Base-by-base conservation (phyloP, 2,888 invertebrate genomes). In the Scaptomyza parva region DNA sequence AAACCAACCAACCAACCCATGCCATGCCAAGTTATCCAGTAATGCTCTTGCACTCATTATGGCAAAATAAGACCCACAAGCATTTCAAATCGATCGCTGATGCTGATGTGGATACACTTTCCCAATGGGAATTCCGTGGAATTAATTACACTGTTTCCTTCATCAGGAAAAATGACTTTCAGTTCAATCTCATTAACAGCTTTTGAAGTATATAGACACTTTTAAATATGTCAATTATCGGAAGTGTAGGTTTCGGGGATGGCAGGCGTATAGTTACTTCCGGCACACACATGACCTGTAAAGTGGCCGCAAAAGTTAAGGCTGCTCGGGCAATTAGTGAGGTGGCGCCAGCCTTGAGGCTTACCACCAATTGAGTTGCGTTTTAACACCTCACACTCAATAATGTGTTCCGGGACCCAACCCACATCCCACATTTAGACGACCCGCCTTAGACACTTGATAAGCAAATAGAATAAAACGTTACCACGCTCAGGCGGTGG, bases 151-250 rank as follows among this genome's bases (percentile, higher is more conserved):
- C 62, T 51, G 67, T 61, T 63, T 53, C 73, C 52, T 37, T 37
- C 59, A 45, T 45, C 50, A 54, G 61, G 53, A 51, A 39, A 59
- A 55, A 45, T 66, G 22, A 33, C 51, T 54, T 28, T 41, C 11
- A 18, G 14, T 26, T 52, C 24, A 39, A 43, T 17, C 33, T 33
- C 33, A 47, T 35, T 40, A 17, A 9, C 33, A 14, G 17, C 22
- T 12, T n/a, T 12, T 5, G 26, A 14, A 44, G 12, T 8, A 12
- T n/a, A 24, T n/a, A 9, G 0, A 22, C 53, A 44, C 72, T 69
- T 62, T 54, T 59, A 70, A 86, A 64, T 64, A 61, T 74, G 78
- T 74, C 75, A 84, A 81, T 86, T 84, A 67, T 61, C 50, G 43
- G 39, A 52, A 33, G 37, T 33, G 45, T 43, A 24, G 37, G 40